Base-by-base conservation (phyloP, 2,113 vertebrate species). In the Calyptommatus sinebrachiatus region DNA sequence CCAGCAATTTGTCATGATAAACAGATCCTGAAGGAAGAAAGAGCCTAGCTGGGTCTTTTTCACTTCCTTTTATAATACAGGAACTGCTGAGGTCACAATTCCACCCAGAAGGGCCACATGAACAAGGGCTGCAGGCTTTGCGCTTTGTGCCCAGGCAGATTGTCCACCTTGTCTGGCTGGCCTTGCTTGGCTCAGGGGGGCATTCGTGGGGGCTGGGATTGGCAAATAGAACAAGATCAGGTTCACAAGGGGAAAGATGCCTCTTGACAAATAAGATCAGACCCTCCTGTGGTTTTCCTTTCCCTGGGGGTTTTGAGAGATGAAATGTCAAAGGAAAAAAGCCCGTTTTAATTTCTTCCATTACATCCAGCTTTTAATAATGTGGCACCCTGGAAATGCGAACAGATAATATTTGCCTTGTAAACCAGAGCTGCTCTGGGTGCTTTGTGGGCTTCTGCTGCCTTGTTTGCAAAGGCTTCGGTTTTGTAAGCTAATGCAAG, bases 401-500 rank as follows among this genome's bases (percentile, higher is more conserved):
- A 91, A 88, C 89, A 94, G 91, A 85, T 93, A 90, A 91, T 88
- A 91, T 92, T 93, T 92, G 90, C 91, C 91, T 90, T 93, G 84
- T 66, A 90, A 89, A 91, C 81, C 1, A 20, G 77, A 91, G 68
- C 88, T 89, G 89, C 86, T 81, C 78, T 41, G 73, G 72, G 86
- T 84, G 71, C 85, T 91, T 88, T 76, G 89, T 79, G 78, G 91
- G 86, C 84, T 89, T 20, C 53, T 57, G 85, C 88, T 90, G 90
- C 86, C 90, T 87, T 80, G 79, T 87, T 78, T 88, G 87, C 90
- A 80, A 88, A 87, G 88, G 89, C 87, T 88, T 2, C 72, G 7
- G 85, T 87, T 8, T 88, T 84, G 85, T 83, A 92, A 73, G 86
- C 89, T 91, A 87, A 91, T 77, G 87, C 67, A 88, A 89, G 84